These are phyloP conservation scores for Myzus persicae DNA, from an alignment of 1,140 invertebrate species.

Conservation along the genomic window DNA sequence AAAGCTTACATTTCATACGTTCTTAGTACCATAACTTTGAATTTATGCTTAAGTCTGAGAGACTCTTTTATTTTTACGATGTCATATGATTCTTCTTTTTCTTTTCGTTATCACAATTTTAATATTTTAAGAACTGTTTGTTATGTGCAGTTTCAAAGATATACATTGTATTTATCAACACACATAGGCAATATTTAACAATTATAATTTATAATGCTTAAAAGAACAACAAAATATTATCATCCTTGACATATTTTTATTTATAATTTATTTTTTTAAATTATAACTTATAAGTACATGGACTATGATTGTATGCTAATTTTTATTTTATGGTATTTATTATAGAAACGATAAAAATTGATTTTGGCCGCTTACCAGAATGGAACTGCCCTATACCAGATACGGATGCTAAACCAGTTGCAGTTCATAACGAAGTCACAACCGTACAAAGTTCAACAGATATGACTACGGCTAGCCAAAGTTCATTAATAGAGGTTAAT, in stretches of 20 bases:
- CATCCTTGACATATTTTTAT: neutral
- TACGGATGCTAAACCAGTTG: conserved; percentile 66
- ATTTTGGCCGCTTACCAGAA: conserved; percentile 84
- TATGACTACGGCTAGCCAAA: neutral
- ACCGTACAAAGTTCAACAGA: neutral
- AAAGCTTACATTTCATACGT: neutral
- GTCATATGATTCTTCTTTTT: neutral
- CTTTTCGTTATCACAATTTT: neutral
- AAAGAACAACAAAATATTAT: neutral
- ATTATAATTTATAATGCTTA: neutral
- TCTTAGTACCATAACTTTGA: neutral
- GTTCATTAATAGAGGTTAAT: neutral
- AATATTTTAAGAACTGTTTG: neutral
- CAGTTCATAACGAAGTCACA: conserved; percentile 60
- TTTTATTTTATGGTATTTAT: conserved; percentile 12
- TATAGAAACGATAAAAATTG: conserved; percentile 76
- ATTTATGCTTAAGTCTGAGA: neutral
- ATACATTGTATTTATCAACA: neutral
- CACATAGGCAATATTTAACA: neutral
- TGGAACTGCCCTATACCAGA: conserved; percentile 94
- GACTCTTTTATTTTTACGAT: neutral
- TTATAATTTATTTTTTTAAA: neutral
- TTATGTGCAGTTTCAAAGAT: too few relatives aligned
- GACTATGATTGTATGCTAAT: neutral
- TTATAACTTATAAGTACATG: neutral